These are phyloP conservation scores for Thymelicus acteon DNA, from an alignment of 2,888 invertebrate species.

Conservation along the genomic window DNA sequence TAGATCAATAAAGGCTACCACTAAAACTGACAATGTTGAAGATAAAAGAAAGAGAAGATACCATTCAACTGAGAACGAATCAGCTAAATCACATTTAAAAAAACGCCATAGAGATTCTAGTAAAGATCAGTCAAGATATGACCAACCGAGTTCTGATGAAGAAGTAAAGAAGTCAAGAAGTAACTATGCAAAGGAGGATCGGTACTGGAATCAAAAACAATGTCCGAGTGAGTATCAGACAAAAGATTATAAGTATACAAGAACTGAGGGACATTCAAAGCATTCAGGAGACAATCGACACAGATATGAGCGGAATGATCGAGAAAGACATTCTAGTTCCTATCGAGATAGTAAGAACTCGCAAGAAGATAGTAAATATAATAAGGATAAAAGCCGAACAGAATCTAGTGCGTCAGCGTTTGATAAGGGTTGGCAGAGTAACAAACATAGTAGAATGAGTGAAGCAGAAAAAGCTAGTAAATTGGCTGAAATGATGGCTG, in stretches of 20 bases:
- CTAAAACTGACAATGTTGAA: slow-evolving; percentile 45
- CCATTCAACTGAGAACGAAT: slow-evolving; percentile 32
- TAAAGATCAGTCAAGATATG: slow-evolving; percentile 36
- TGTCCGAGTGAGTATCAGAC: neutral
- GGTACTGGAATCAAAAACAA: slow-evolving; percentile 9
- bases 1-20: slow-evolving; percentile 31
- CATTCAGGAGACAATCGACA: slow-evolving; percentile 11
- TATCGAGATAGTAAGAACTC: slow-evolving; percentile 9
- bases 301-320: slow-evolving; percentile 69
- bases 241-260: neutral
- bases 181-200: neutral
- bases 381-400: slow-evolving; percentile 42
- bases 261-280: neutral
- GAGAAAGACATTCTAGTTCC: slow-evolving; percentile 40
- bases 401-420: slow-evolving; percentile 41
- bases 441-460: slow-evolving; percentile 53
- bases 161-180: neutral
- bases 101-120: slow-evolving; percentile 32
- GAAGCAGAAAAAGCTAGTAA: slow-evolving; percentile 85
- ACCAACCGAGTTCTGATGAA: neutral
- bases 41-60: slow-evolving; percentile 42
- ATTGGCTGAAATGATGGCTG: slow-evolving; percentile 91
- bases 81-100: slow-evolving; percentile 13
- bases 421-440: slow-evolving; percentile 43
- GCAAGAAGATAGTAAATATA: slow-evolving; percentile 42